Conservation (phyloP, 2,797 vertebrate genomes). For the Carduelis carduelis region DNA sequence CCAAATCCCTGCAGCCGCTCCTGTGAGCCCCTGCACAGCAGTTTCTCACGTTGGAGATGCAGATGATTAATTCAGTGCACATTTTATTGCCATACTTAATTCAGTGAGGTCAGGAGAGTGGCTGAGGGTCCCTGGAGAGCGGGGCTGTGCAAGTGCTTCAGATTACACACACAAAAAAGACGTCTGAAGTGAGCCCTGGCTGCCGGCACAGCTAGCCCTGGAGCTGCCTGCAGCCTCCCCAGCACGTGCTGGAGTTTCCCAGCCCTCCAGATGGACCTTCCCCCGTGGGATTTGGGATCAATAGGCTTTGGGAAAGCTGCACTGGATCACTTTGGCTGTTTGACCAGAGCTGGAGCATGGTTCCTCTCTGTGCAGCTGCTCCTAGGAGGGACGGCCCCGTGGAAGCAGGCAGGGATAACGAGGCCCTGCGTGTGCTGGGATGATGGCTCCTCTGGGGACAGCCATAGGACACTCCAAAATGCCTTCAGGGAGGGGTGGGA, state of each 20-base stretch:
- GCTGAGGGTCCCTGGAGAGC: background rate
- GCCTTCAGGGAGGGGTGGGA: background rate
- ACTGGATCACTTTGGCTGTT: conserved; percentile 40
- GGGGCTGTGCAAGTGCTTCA: background rate
- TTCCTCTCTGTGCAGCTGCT: conserved; percentile 63
- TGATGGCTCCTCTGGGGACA: background rate
- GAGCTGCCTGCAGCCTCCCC: background rate
- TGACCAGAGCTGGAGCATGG: conserved; percentile 44
- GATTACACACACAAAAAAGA: background rate
- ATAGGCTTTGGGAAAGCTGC: conserved; percentile 62
- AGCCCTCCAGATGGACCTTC: conserved; percentile 50
- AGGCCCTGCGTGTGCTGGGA: background rate
- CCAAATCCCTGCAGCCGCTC: background rate
- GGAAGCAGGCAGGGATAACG: background rate
- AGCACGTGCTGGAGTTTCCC: conserved; percentile 63
- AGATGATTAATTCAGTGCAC: conserved; percentile 32
- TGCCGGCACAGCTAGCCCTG: conserved; percentile 2
- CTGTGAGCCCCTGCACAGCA: background rate
- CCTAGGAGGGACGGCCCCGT: background rate
- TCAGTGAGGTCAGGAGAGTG: background rate
- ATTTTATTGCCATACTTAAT: conserved; percentile 10
- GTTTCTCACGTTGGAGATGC: conserved; percentile 13
- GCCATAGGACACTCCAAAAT: background rate
- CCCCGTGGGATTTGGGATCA: conserved; percentile 56
- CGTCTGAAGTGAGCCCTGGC: background rate